A percentile compares a stretch with the other conserved stretches of the same genome.
phyloP scores from a whole-genome alignment of 2,113 vertebrate species.

The Bufo gargarizans region DNA sequence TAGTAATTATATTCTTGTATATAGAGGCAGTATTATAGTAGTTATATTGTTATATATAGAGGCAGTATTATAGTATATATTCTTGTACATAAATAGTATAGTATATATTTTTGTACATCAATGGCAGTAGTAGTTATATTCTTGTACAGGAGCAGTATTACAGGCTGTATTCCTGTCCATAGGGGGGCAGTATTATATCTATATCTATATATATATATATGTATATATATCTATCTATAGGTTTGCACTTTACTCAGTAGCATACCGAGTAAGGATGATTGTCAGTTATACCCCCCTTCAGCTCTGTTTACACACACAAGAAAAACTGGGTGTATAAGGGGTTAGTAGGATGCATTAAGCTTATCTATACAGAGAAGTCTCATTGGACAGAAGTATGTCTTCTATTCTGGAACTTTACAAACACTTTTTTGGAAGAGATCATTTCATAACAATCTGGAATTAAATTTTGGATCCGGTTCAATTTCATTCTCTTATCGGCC shows the following conservation, averaged over 20 bases:
- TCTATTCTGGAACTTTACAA: constrained; percentile 14
- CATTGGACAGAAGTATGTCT: constrained; percentile 9
- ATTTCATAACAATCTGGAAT: constrained; percentile 47
- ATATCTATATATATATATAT: too few relatives aligned
- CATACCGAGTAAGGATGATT: too few relatives aligned
- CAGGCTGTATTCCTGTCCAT: background rate
- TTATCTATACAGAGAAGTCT: background rate
- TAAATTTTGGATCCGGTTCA: constrained; percentile 46
- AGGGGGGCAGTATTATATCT: background rate
- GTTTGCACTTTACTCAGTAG: too few relatives aligned
- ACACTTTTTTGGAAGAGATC: constrained; percentile 21
- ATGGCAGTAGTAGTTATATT: constrained; percentile 2
- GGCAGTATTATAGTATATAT: constrained; percentile 8
- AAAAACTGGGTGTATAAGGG: background rate
- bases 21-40: background rate
- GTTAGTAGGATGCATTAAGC: background rate
- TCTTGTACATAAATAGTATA: background rate
- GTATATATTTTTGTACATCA: background rate
- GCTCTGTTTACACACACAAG: background rate
- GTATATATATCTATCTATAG: too few relatives aligned
- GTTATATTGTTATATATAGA: background rate
- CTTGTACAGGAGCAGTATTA: background rate
- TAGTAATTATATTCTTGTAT: background rate
- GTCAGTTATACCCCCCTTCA: too few relatives aligned
- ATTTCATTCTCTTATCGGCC: constrained; percentile 23